A percentile compares a stretch with the other conserved stretches of the same genome.
Conservation (phyloP, 2,797 vertebrate genomes). For the Momotus momota region DNA sequence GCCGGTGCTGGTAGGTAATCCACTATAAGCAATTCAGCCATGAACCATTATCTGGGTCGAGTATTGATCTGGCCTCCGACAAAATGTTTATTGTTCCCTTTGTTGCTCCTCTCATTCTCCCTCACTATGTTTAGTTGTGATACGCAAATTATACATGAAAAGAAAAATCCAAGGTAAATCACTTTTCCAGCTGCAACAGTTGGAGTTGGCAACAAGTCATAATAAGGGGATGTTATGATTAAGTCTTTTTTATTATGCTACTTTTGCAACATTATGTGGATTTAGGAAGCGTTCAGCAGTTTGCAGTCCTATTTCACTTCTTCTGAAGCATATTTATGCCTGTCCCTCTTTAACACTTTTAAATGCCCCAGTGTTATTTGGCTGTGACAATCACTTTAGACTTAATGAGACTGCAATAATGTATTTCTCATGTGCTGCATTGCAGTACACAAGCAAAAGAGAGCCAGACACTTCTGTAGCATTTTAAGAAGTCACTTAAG, state of each 20-base stretch:
- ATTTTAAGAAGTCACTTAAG: not conserved
- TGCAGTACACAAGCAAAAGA: not conserved
- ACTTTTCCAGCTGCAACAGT: not conserved
- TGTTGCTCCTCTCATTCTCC: not conserved
- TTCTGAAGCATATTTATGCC: not conserved
- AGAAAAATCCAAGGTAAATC: not conserved
- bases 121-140: not conserved
- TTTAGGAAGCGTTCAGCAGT: not conserved
- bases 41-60: slow-evolving; percentile 7
- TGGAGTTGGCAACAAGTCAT: not conserved
- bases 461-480: not conserved
- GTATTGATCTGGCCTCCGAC: slow-evolving; percentile 40
- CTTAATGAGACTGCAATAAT: not conserved
- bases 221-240: not conserved
- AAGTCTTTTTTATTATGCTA: not conserved
- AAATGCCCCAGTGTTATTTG: not conserved
- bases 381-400: not conserved
- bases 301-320: not conserved
- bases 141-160: slow-evolving; percentile 12
- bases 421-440: not conserved
- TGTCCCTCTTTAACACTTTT: not conserved
- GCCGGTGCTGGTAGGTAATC: not conserved
- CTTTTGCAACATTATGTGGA: not conserved
- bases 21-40: slow-evolving; percentile 29
- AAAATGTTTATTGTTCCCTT: slow-evolving; percentile 35